Evolutionary conservation across 2,797 vertebrate genomes (phyloP), one percentile per base, ranked within the genome.

Genomic region (Hemibagrus guttatus): DNA sequence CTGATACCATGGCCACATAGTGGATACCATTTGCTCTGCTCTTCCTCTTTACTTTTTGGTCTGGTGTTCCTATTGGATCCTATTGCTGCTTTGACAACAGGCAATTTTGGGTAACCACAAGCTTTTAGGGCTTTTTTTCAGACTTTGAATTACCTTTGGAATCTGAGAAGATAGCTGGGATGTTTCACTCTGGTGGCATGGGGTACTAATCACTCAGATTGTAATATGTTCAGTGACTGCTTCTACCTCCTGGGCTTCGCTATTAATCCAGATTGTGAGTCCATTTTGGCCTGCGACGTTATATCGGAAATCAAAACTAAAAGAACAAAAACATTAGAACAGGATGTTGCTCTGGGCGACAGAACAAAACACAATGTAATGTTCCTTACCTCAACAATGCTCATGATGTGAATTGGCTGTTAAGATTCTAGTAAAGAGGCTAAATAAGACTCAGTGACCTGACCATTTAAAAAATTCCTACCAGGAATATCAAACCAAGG

Each of bases 41-140:
- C 56, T 61, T 14, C 74, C 74, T 76, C 74, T 54, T 52, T 3
- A 19, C 49, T 52, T 16, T 14, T 74, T 49, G 39, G 42, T 49
- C 23, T 49, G 42, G 42, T 49, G 26, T 54, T 75, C 46, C 72
- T 26, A 17, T 16, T 75, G 72, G 72, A 54, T 75, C 46, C 46
- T 28, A 13, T 52, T 28, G 31, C 72, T 52, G 39, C 17, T 71
- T 71, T 39, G 68, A 71, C 35, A 69, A 69, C 31, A 69, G 35
- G 8, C 35, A 6, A 75, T 52, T 52, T 54, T 75, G 46, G 42
- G 26, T 74, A 74, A 49, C 71, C 71, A 74, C 71, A 74, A 74
- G 71, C 71, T 74, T 74, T 74, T 74, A 49, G 49, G 23, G 46
- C 69, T 72, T 72, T 46, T 4, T 72, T 23, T 72, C 39, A 72